Base-by-base conservation (phyloP, 1,140 invertebrate species). In the Sarcophaga peregrina region DNA sequence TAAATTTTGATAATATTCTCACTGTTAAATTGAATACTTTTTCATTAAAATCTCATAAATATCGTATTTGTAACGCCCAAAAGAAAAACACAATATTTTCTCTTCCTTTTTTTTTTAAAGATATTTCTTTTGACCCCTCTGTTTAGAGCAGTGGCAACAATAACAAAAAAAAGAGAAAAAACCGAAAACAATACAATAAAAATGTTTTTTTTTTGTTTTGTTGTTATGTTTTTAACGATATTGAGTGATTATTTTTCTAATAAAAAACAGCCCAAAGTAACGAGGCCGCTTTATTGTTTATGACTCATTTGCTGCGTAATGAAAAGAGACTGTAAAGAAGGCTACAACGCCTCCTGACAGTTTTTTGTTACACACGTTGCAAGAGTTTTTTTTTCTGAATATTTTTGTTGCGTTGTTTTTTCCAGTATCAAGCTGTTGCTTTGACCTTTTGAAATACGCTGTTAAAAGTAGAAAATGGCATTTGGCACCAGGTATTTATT, bases 271-370 rank as follows among this genome's bases (percentile, higher is more conserved):
- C 75, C 75, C 47, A 78, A 78, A 76, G 48, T n/a, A 25, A 78
- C 48, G n/a, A 20, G n/a, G n/a, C 83, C 17, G 37, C 80, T 83
- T 83, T 83, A 83, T 83, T 83, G 80, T 83, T 83, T 83, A 83
- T 75, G 83, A 82, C 54, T 81, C 81, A 83, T 83, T 83, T 83
- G 52, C 73, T 72, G 75, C 54, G 80, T 82, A 81, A 83, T 81
- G 78, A 83, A 83, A 78, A 50, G 74, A 54, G 25, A n/a, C 13
- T 20, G 8, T 3, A 1, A 37, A 37, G 25, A 37, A 9, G 62
- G 62, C 62, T 68, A 68, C 62, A 68, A 37, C 25, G 25, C 17
- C 62, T 68, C 8, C 62, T 68, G 62, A 25, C n/a, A 68, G 7
- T 68, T 15, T 68, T 52, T 68, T 37, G 25, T 37, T 37, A 37